phyloP scores from a whole-genome alignment of 2,888 invertebrate genomes.

The Chrysomela aeneicollis region DNA sequence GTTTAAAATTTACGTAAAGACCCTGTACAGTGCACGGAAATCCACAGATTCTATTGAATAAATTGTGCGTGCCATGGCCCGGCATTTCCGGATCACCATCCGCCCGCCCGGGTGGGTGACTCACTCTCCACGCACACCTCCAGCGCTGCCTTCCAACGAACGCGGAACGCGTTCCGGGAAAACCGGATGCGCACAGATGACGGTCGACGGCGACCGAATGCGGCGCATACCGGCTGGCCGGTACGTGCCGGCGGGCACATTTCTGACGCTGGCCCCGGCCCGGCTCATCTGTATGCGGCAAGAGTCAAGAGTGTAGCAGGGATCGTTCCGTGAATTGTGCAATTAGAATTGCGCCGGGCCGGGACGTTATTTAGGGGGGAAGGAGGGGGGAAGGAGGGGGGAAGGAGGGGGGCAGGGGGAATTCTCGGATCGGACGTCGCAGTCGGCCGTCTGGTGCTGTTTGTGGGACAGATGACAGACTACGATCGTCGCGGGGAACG shows the following conservation, averaged over 20 bases:
- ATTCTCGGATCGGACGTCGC: not conserved
- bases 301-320: not conserved
- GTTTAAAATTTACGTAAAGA: too few species aligned
- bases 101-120: too few species aligned
- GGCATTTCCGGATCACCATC: not conserved
- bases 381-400: not conserved
- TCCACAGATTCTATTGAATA: too few species aligned
- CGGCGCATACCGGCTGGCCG: constrained; percentile 23
- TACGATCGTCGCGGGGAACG: too few species aligned
- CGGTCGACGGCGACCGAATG: constrained; percentile 28
- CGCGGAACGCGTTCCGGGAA: constrained; percentile 2
- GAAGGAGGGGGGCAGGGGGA: not conserved
- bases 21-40: too few species aligned
- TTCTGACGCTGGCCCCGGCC: too few species aligned
- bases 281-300: constrained; percentile 30
- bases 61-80: too few species aligned
- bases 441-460: too few species aligned
- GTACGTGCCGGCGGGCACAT: constrained; percentile 39
- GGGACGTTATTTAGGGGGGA: too few species aligned
- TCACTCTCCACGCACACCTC: too few species aligned
- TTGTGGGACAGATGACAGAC: too few species aligned
- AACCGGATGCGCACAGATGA: constrained; percentile 25
- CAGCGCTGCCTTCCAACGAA: not conserved
- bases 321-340: not conserved
- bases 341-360: constrained; percentile 14